A percentile compares a stretch with the other conserved stretches of the same genome.
Conservation (phyloP, 2,113 vertebrate genomes). For the Carassius gibelio region DNA sequence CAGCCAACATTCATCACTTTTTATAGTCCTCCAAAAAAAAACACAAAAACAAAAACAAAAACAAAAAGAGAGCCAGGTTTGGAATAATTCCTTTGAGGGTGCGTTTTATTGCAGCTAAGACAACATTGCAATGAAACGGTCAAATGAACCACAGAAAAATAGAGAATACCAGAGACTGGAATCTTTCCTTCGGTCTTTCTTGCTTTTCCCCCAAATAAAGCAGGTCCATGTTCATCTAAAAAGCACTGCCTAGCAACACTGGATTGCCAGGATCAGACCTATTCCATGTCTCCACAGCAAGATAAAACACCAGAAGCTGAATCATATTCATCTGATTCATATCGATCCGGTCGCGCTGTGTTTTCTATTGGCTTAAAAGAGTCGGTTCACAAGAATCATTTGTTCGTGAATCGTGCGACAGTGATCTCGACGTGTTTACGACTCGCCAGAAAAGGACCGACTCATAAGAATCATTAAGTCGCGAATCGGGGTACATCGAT, state of each 20-base stretch:
- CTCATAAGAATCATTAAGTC: neutral
- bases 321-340: neutral
- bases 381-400: neutral
- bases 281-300: neutral
- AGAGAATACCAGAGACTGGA: neutral
- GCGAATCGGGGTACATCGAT: neutral
- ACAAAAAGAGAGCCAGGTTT: neutral
- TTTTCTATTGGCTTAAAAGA: neutral
- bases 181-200: neutral
- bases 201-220: neutral
- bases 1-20: neutral
- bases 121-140: neutral
- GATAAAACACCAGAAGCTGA: neutral
- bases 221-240: constrained; percentile 26
- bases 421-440: neutral
- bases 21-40: neutral
- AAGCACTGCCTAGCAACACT: constrained; percentile 74
- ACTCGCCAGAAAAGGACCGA: neutral
- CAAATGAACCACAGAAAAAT: neutral
- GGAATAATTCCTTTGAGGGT: neutral
- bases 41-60: too few relatives aligned
- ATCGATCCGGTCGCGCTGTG: neutral
- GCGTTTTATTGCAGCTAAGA: neutral
- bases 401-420: neutral
- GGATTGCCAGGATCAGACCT: constrained; percentile 54